phyloP scores from a whole-genome alignment of 2,888 invertebrate genomes.

The Lutraria lutraria region DNA sequence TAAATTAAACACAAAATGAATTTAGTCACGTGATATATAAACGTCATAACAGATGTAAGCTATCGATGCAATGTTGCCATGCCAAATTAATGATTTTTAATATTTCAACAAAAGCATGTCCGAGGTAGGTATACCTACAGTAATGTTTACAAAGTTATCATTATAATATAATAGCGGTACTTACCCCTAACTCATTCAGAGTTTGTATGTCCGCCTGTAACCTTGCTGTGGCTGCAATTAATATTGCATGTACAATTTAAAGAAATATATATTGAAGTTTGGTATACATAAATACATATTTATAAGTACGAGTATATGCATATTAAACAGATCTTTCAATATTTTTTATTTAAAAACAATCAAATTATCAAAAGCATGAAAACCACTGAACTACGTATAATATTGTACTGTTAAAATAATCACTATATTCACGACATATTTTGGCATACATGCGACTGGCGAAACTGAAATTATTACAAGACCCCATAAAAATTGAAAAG shows the following conservation, averaged over 20 bases:
- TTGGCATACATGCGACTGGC: too few species aligned
- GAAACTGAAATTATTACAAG: neutral
- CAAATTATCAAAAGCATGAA: neutral
- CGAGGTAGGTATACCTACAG: neutral
- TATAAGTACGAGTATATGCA: too few species aligned
- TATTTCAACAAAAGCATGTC: neutral
- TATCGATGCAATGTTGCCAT: too few species aligned
- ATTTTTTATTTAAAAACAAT: neutral
- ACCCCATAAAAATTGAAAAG: too few species aligned
- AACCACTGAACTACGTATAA: neutral
- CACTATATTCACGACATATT: neutral
- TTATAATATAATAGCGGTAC: too few species aligned
- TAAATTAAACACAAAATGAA: too few species aligned
- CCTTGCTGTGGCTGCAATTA: neutral
- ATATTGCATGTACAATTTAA: neutral
- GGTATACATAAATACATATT: too few species aligned
- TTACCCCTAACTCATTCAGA: conserved; percentile 32
- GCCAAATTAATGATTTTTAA: neutral
- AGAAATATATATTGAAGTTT: neutral
- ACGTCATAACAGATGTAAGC: too few species aligned
- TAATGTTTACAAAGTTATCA: neutral
- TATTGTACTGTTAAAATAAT: neutral
- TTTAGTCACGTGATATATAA: too few species aligned
- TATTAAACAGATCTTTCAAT: neutral
- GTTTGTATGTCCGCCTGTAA: conserved; percentile 5